Evolutionary conservation across 2,888 invertebrate species (phyloP), one percentile per base, ranked within the genome.

Genomic region (Ophioninae sp.): DNA sequence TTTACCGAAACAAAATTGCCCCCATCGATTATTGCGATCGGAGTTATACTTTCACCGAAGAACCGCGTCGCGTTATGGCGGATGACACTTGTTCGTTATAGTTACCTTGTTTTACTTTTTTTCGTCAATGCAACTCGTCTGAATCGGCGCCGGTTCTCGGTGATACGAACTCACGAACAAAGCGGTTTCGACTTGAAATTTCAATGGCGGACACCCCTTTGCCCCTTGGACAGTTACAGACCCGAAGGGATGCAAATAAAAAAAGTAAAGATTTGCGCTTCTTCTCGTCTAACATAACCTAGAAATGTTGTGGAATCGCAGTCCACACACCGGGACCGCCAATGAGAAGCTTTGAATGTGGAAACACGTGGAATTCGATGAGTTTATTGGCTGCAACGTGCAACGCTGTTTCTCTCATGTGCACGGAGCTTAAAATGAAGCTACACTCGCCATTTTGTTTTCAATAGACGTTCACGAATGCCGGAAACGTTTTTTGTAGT

Each of bases 191-290:
- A 23, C 20, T 50, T 50, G 7, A 39, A 59, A 59, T 76, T 41
- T 76, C 37, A 76, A 76, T 76, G 76, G 76, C 76, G 76, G 59
- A 57, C 67, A 21, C 17, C 59, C 57, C 67, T 64, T 73, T 64
- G 44, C 64, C 74, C 74, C 50, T 56, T 20, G 6, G 37, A n/a
- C 7, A 20, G 68, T 8, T 30, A 21, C 50, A n/a, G 17, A 50
- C 50, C 7, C 21, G 39, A 20, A 44, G 68, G 50, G 23, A 50
- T 17, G n/a, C 37, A 65, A 65, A 65, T 39, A 17, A 68, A 68
- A 68, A 68, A 68, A 65, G 39, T 23, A 13, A 68, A 23, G 23
- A 68, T 68, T 70, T 20, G 57, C 69, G 57, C 44, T 68, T 50
- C 44, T 23, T 23, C 23, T 21, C 23, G 7, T 23, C 23, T n/a